Base-by-base conservation (phyloP, 2,888 invertebrate genomes). In the Globia sparganii region DNA sequence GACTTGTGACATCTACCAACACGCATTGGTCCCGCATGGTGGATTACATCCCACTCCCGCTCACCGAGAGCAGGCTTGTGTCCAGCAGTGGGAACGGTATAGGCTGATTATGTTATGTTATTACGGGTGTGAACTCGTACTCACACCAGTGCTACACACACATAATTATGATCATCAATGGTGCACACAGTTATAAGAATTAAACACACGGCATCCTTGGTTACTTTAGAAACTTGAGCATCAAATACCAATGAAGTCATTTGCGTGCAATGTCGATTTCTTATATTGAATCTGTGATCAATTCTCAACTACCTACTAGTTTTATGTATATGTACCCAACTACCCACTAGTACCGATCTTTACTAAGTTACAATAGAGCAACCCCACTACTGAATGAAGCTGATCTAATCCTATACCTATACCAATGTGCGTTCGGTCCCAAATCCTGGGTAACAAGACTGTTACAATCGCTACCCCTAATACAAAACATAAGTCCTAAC, bases 391-490 rank as follows among this genome's bases (percentile, higher is more conserved):
- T 59, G 53, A 70, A 46, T 25, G 34, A 56, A 18, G n/a, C 11
- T 69, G n/a, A 61, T 77, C 31, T 71, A 73, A 58, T n/a, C 34
- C 49, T 56, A n/a, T 34, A 25, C 53, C n/a, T 53, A 59, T 25
- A 59, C 28, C 49, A 72, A n/a, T 21, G 28, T 49, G 18, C 46
- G 34, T 53, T 61, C 58, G 69, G 43, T 58, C 58, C 40, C 28
- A 25, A 75, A 75, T 65, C 40, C 21, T 56, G 6, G 53, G 40
- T 21, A n/a, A 53, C 61, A 53, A 77, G 70, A 67, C 56, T 13
- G 58, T 58, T 61, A 66, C 58, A 59, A 72, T 34, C 31, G 68
- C 56, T 49, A 66, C 40, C 59, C 34, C 49, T 78, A 73, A 68
- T 77, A 61, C 69, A 53, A 73, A 59, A 72, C 46, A 34, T 34